A percentile compares a stretch with the other conserved stretches of the same genome.
phyloP scores from a whole-genome alignment of 2,797 vertebrate genomes.

The Smutsia temminckii region DNA sequence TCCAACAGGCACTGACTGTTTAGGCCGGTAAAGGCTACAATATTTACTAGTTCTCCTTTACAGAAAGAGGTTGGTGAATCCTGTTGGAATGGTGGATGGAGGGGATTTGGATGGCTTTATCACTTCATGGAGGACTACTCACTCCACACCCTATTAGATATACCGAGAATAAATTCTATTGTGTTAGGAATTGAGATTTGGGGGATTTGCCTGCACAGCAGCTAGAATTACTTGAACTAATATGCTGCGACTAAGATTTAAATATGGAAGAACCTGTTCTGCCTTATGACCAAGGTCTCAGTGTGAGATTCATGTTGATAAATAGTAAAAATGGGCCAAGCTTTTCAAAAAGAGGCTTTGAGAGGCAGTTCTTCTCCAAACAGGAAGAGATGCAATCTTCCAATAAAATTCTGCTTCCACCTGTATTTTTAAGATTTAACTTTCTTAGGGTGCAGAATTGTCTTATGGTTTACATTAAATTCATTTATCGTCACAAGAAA shows the following conservation, averaged over 20 bases:
- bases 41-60: background rate
- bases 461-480: background rate
- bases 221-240: background rate
- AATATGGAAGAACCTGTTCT: background rate
- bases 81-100: background rate
- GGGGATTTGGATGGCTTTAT: background rate
- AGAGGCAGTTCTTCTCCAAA: background rate
- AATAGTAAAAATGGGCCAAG: background rate
- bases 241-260: background rate
- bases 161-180: background rate
- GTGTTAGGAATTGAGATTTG: background rate
- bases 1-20: background rate
- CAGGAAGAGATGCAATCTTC: background rate
- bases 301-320: background rate
- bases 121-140: background rate
- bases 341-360: background rate
- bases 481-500: background rate
- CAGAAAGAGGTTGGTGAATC: background rate
- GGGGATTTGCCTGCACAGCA: background rate
- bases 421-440: background rate
- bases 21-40: background rate
- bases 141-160: background rate
- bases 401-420: background rate
- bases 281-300: background rate
- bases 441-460: background rate